Percentiles rank a stretch among this genome's conserved stretches.
Evolutionary conservation across 2,888 invertebrate genomes (phyloP).

Genomic region (Andrena dorsata): DNA sequence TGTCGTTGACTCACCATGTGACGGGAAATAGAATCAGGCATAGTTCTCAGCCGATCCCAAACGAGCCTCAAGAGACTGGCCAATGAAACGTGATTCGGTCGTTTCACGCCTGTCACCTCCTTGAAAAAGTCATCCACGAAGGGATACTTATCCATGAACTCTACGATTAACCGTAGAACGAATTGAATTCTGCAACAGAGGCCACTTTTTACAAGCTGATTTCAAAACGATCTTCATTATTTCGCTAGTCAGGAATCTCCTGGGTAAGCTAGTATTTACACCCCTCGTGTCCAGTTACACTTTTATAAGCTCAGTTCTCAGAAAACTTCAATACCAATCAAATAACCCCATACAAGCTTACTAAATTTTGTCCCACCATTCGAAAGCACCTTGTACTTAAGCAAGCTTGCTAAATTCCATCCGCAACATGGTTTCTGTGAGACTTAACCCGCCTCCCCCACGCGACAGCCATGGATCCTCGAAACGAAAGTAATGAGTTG

Average conservation of each 20-base stretch:
- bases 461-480: background rate
- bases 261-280: too few species aligned
- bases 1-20: slow-evolving; percentile 44
- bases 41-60: slow-evolving; percentile 62
- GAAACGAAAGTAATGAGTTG: slow-evolving; percentile 27
- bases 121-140: slow-evolving; percentile 53
- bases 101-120: slow-evolving; percentile 35
- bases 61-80: slow-evolving; percentile 55
- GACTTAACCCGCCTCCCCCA: background rate
- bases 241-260: too few species aligned
- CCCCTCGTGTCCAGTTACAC: too few species aligned
- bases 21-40: slow-evolving; percentile 57
- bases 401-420: too few species aligned
- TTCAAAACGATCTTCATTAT: background rate
- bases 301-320: too few species aligned
- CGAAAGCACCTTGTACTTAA: too few species aligned
- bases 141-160: slow-evolving; percentile 68
- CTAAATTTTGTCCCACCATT: too few species aligned
- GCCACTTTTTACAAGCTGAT: background rate
- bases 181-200: slow-evolving; percentile 65
- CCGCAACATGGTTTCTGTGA: too few species aligned
- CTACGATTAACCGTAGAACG: slow-evolving; percentile 61
- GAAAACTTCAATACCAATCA: too few species aligned
- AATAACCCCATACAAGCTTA: too few species aligned
- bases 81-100: slow-evolving; percentile 56